A percentile compares a stretch with the other conserved stretches of the same genome.
Evolutionary conservation across 2,888 invertebrate genomes (phyloP).

Genomic region (Lissocephala sabroskyi): DNA sequence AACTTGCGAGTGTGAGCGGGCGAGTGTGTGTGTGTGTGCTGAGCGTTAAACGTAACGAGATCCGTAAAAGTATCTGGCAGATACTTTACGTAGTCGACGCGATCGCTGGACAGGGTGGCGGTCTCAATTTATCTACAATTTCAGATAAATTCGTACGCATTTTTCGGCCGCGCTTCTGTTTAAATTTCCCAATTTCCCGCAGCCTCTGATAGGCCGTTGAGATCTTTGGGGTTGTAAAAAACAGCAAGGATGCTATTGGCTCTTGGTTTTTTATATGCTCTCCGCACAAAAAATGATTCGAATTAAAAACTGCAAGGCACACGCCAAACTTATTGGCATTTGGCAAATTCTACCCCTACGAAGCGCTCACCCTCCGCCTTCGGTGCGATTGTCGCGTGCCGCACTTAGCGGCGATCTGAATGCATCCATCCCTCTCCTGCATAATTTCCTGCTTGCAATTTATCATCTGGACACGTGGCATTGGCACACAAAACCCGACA

Average conservation of each 20-base stretch:
- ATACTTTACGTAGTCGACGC: slow-evolving; percentile 33
- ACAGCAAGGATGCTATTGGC: slow-evolving; percentile 36
- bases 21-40: slow-evolving; percentile 18
- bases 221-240: slow-evolving; percentile 31
- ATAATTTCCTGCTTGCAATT: slow-evolving; percentile 16
- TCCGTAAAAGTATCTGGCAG: slow-evolving; percentile 40
- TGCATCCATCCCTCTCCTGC: slow-evolving; percentile 13
- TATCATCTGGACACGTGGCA: slow-evolving; percentile 21
- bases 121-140: slow-evolving; percentile 38
- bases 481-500: not conserved
- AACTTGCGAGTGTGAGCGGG: slow-evolving; percentile 31
- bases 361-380: not conserved
- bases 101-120: too few species aligned
- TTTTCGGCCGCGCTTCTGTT: slow-evolving; percentile 3
- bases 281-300: slow-evolving; percentile 25
- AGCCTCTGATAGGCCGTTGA: slow-evolving; percentile 20
- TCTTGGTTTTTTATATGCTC: too few species aligned
- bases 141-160: slow-evolving; percentile 9
- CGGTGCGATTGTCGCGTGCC: slow-evolving; percentile 19
- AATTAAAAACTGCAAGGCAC: slow-evolving; percentile 48
- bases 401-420: not conserved
- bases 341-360: slow-evolving; percentile 4
- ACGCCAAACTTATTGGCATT: slow-evolving; percentile 13
- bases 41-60: slow-evolving; percentile 26
- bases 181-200: not conserved